Base-by-base conservation (phyloP, 2,113 vertebrate species). In the Passerina amoena region DNA sequence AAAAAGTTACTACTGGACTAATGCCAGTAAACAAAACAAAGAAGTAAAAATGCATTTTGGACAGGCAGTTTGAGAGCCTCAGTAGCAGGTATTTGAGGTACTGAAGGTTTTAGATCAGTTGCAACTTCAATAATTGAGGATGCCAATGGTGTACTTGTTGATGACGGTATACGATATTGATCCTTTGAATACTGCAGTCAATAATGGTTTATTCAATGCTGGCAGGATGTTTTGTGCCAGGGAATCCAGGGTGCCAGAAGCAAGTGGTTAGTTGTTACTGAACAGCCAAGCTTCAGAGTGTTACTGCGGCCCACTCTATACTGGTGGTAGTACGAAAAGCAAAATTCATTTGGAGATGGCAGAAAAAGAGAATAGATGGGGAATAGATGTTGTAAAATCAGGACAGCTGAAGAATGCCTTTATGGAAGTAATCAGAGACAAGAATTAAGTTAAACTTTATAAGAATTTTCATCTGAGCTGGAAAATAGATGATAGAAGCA, bases 51-150 rank as follows among this genome's bases (percentile, higher is more conserved):
- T 76, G 7, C 9, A 60, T 83, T 97, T 94, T 84, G 51, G 14
- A 89, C 19, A 22, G 61, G 35, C 40, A 82, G 61, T 53, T 89
- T 91, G 63, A 61, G 54, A 87, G 33, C 37, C 69, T 95, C 50
- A 14, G 17, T 69, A 47, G 19, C 65, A 61, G 65, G 23, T 85
- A 92, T 56, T 89, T 94, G 79, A 88, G 82, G 53, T 37, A 25
- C 44, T 63, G 47, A 45, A 42, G 23, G n/a, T 89, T 95, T 97
- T 93, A 61, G 51, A 73, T 30, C n/a, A 42, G 65, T 70, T 31
- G 86, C 92, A 96, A 93, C 15, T 84, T 96, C 86, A 95, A 88
- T 92, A 96, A 85, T 53, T 92, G n/a, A 95, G 51, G 35, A 65
- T 83, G 71, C 31, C n/a, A 86, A 12, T n/a, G 16, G 51, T 94